These are phyloP conservation scores for Plebejus argus DNA, from an alignment of 2,888 invertebrate genomes.

Conservation along the genomic window DNA sequence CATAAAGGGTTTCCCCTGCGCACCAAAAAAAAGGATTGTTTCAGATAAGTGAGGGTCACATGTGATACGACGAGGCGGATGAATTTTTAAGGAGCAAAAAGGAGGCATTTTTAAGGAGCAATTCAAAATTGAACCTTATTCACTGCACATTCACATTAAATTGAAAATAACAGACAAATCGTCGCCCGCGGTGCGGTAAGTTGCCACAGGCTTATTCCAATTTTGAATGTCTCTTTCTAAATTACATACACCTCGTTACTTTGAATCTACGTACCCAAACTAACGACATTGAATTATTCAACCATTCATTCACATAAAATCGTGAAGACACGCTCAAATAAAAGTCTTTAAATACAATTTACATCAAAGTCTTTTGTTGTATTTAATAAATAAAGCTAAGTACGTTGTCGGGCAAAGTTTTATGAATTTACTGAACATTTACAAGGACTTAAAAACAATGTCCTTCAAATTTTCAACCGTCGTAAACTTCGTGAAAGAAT, in stretches of 20 bases:
- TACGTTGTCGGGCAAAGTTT: neutral
- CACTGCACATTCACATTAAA: too few relatives aligned
- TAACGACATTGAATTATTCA: neutral
- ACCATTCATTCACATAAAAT: slow-evolving; percentile 4
- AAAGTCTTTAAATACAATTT: slow-evolving; percentile 3
- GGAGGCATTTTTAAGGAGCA: too few relatives aligned
- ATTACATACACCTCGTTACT: too few relatives aligned
- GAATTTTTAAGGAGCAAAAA: too few relatives aligned
- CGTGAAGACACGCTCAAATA: neutral
- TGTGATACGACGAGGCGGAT: neutral
- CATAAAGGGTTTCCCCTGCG: too few relatives aligned
- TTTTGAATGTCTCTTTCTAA: too few relatives aligned
- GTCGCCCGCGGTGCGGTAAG: too few relatives aligned
- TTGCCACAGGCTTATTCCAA: too few relatives aligned
- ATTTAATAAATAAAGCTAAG: slow-evolving; percentile 10
- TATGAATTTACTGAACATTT: slow-evolving; percentile 22
- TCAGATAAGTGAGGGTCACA: too few relatives aligned
- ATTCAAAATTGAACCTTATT: too few relatives aligned
- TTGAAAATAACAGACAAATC: too few relatives aligned
- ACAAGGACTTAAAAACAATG: slow-evolving; percentile 23
- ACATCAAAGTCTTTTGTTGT: slow-evolving; percentile 6
- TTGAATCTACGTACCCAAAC: neutral
- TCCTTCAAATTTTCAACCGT: slow-evolving; percentile 2
- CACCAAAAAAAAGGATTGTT: too few relatives aligned
- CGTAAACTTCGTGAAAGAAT: neutral